Conservation (phyloP, 1,140 invertebrate species). For the Rhyacophila brunnea region DNA sequence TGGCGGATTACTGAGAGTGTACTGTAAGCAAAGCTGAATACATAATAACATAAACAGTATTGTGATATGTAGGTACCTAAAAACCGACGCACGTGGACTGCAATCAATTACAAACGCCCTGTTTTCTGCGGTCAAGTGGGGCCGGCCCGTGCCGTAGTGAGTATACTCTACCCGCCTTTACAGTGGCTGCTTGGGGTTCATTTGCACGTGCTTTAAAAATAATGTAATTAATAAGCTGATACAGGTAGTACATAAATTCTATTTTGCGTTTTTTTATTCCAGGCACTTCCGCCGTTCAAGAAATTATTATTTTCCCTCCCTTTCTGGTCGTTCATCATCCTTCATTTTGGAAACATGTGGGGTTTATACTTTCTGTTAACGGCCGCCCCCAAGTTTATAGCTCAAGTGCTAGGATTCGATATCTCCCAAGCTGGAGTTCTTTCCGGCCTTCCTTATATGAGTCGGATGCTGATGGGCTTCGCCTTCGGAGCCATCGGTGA, state of each 20-base stretch:
- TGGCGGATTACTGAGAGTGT: too few species aligned
- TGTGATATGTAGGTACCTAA: too few species aligned
- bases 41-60: too few species aligned
- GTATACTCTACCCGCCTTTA: too few species aligned
- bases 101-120: too few species aligned
- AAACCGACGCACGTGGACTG: too few species aligned
- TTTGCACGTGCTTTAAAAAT: too few species aligned
- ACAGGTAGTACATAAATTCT: background rate
- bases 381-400: conserved; percentile 85
- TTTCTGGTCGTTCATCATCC: conserved; percentile 63
- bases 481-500: conserved; percentile 68
- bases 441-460: conserved; percentile 69
- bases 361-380: conserved; percentile 82
- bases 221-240: too few species aligned
- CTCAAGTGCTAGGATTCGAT: conserved; percentile 78
- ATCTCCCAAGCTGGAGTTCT: conserved; percentile 70
- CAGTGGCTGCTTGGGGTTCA: too few species aligned
- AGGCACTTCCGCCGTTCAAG: conserved; percentile 59
- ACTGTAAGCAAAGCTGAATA: too few species aligned
- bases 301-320: conserved; percentile 63
- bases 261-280: conserved; percentile 33
- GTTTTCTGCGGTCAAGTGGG: too few species aligned
- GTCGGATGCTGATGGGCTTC: conserved; percentile 62
- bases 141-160: too few species aligned
- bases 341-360: conserved; percentile 78